These are phyloP conservation scores for Hydra vulgaris DNA, from an alignment of 30 jellyfish, hydroid and myxozoan species.

Conservation along the genomic window DNA sequence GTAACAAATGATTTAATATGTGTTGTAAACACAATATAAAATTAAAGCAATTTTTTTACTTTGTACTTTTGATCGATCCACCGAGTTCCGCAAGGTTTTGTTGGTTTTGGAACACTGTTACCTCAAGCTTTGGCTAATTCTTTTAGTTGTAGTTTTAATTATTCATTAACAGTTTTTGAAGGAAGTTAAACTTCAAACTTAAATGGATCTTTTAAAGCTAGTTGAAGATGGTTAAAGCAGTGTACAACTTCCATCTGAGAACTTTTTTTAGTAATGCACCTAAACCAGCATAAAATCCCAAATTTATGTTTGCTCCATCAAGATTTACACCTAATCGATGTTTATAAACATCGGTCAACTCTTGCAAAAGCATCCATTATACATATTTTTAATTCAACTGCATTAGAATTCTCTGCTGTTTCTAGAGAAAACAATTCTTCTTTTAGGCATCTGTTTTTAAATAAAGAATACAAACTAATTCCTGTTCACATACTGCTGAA, in stretches of 20 bases:
- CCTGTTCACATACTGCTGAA: too few relatives aligned
- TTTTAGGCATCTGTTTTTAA: too few relatives aligned
- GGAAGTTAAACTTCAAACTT: neutral
- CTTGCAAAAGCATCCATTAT: slow-evolving; percentile 16
- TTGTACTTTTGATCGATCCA: slow-evolving; percentile 33
- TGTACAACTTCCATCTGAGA: slow-evolving; percentile 33
- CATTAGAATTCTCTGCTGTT: too few relatives aligned
- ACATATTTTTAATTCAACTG: slow-evolving; percentile 12
- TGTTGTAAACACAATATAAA: slow-evolving; percentile 22
- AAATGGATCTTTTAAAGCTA: slow-evolving; percentile 27
- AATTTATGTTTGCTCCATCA: slow-evolving; percentile 35
- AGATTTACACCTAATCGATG: slow-evolving; percentile 2
- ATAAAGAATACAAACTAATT: too few relatives aligned
- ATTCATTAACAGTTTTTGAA: slow-evolving; percentile 13
- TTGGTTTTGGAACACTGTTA: too few relatives aligned
- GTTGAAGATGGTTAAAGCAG: slow-evolving; percentile 36
- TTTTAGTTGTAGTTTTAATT: too few relatives aligned
- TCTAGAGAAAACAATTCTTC: too few relatives aligned
- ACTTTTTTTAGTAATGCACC: slow-evolving; percentile 10
- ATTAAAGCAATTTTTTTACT: slow-evolving; percentile 29
- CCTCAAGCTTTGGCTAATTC: too few relatives aligned
- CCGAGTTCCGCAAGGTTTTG: slow-evolving; percentile 30
- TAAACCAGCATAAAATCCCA: slow-evolving; percentile 19
- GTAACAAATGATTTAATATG: slow-evolving; percentile 15
- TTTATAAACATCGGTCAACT: slow-evolving; percentile 5